These are phyloP conservation scores for Didymodactylos carnosus DNA, from an alignment of 2,888 invertebrate species.

Conservation along the genomic window DNA sequence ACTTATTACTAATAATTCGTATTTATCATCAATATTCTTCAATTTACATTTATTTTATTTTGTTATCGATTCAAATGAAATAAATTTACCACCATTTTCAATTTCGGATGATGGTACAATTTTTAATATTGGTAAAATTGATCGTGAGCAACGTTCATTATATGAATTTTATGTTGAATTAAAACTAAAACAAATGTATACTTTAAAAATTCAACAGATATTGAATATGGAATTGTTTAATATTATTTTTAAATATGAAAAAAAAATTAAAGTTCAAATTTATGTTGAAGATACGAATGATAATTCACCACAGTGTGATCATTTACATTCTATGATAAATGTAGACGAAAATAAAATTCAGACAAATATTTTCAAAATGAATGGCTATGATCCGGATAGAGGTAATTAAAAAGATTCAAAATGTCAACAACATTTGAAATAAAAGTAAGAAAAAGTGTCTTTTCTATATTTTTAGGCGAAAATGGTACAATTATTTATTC, in stretches of 20 bases:
- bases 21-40: too few relatives aligned
- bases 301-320: background rate
- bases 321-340: background rate
- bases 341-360: background rate
- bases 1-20: too few relatives aligned
- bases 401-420: too few relatives aligned
- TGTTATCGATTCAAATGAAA: too few relatives aligned
- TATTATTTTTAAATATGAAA: background rate
- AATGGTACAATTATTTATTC: background rate
- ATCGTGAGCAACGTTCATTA: background rate
- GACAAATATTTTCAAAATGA: background rate
- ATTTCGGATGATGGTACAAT: background rate
- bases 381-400: background rate
- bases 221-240: background rate
- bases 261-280: background rate
- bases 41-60: too few relatives aligned
- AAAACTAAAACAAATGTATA: background rate
- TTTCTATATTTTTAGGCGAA: background rate
- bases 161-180: background rate
- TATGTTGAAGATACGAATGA: background rate
- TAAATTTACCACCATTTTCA: too few relatives aligned
- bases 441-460: too few relatives aligned
- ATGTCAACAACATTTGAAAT: too few relatives aligned
- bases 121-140: background rate
- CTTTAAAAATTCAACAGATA: background rate